These are phyloP conservation scores for Phaedon cochleariae DNA, from an alignment of 2,888 invertebrate species.

Conservation along the genomic window DNA sequence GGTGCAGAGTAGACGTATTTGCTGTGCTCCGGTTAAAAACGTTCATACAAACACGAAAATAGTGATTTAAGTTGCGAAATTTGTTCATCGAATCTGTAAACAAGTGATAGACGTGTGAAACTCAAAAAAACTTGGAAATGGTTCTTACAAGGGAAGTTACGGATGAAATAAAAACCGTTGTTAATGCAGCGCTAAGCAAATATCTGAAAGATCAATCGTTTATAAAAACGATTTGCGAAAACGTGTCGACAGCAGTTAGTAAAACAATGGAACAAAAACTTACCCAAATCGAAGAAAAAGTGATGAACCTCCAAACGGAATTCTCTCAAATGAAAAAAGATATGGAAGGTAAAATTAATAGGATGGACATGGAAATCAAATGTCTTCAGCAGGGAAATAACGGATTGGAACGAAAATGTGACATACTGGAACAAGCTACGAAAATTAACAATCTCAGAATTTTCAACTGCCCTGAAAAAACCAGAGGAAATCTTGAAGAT, in stretches of 20 bases:
- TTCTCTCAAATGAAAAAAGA: conserved; percentile 6
- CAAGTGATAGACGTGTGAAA: no score
- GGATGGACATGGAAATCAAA: conserved; percentile 3
- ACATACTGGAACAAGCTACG: conserved; percentile 2
- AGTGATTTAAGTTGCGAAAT: no score
- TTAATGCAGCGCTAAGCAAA: not conserved
- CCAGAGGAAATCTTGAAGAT: not conserved
- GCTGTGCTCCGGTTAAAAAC: no score
- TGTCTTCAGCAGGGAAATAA: not conserved
- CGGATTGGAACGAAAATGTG: not conserved
- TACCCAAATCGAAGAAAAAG: conserved; percentile 5
- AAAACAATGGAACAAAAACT: conserved; percentile 13
- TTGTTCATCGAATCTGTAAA: no score
- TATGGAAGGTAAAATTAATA: conserved; percentile 1
- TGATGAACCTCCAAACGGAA: not conserved
- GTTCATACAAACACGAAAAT: no score
- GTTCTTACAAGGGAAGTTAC: conserved; percentile 12
- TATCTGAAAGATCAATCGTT: not conserved
- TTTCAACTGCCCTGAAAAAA: conserved; percentile 4
- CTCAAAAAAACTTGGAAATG: conserved; percentile 6
- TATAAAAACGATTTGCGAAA: not conserved
- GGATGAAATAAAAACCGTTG: not conserved
- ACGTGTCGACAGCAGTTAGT: conserved; percentile 2
- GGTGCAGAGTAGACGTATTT: no score
- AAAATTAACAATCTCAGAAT: conserved; percentile 8